phyloP scores from a whole-genome alignment of 2,797 vertebrate genomes.

The Chrysocyon brachyurus region DNA sequence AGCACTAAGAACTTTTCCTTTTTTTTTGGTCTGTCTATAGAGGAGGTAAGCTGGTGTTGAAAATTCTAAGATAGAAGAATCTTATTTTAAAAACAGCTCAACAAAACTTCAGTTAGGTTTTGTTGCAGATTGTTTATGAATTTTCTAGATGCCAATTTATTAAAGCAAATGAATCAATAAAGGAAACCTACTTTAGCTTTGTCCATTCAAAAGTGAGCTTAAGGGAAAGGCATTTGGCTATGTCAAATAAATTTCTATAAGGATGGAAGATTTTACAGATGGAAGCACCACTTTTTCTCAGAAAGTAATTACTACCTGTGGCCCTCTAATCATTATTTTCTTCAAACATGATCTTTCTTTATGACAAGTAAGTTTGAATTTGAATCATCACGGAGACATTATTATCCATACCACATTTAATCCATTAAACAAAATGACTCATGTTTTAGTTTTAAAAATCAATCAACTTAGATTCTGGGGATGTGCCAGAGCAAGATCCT shows the following conservation, averaged over 20 bases:
- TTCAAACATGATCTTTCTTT: constrained; percentile 46
- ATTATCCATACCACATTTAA: neutral
- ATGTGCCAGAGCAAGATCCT: neutral
- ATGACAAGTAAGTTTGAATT: constrained; percentile 50
- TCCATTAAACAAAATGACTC: constrained; percentile 45
- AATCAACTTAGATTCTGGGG: constrained; percentile 12
- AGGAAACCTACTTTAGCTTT: neutral
- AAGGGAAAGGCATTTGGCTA: neutral
- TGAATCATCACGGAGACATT: constrained; percentile 37
- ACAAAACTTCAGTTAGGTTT: neutral
- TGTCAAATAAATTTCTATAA: neutral
- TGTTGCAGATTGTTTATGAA: neutral
- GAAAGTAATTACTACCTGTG: constrained; percentile 49
- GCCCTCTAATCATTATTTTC: constrained; percentile 55
- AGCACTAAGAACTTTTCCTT: neutral
- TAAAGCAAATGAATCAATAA: neutral
- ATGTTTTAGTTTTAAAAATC: constrained; percentile 52
- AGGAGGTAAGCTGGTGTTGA: neutral
- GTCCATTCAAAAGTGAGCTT: neutral
- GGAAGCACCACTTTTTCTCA: neutral
- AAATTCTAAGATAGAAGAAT: neutral
- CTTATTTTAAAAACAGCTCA: neutral
- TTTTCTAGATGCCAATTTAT: neutral
- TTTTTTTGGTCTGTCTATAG: neutral
- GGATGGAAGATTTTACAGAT: neutral